These are phyloP conservation scores for Calliphora vicina DNA, from an alignment of 1,140 invertebrate species.

Conservation along the genomic window DNA sequence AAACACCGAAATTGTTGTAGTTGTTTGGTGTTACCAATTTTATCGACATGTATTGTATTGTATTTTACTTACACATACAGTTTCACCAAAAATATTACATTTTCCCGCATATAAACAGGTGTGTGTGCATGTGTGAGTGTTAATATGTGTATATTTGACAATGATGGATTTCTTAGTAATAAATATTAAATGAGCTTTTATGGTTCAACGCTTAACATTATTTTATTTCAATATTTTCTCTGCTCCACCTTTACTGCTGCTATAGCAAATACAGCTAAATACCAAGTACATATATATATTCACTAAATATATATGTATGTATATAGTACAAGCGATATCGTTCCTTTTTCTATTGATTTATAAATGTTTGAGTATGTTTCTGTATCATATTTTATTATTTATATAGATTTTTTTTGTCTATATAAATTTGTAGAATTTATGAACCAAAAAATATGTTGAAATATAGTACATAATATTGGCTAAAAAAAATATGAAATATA, in stretches of 20 bases:
- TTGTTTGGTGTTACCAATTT: too few relatives aligned
- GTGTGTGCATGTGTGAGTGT: not conserved
- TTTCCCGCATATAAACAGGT: not conserved
- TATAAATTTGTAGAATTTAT: not conserved
- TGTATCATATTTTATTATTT: not conserved
- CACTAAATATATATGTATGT: too few relatives aligned
- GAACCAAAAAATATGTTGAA: not conserved
- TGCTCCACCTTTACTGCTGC: not conserved
- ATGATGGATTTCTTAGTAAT: conserved; percentile 29
- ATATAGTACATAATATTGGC: not conserved
- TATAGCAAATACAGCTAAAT: not conserved
- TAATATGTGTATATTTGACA: conserved; percentile 20
- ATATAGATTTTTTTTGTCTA: not conserved
- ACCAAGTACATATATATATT: too few relatives aligned
- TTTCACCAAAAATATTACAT: not conserved
- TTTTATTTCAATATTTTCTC: not conserved
- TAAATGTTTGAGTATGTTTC: not conserved
- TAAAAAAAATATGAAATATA: not conserved
- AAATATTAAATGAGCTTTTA: conserved; percentile 34
- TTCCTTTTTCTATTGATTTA: not conserved
- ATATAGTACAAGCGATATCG: too few relatives aligned
- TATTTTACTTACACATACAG: not conserved
- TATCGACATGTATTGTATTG: too few relatives aligned
- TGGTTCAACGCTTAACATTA: conserved; percentile 19
- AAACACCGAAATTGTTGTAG: too few relatives aligned